Evolutionary conservation across 2,888 invertebrate species (phyloP).

Genomic region (Lapara coniferarum): DNA sequence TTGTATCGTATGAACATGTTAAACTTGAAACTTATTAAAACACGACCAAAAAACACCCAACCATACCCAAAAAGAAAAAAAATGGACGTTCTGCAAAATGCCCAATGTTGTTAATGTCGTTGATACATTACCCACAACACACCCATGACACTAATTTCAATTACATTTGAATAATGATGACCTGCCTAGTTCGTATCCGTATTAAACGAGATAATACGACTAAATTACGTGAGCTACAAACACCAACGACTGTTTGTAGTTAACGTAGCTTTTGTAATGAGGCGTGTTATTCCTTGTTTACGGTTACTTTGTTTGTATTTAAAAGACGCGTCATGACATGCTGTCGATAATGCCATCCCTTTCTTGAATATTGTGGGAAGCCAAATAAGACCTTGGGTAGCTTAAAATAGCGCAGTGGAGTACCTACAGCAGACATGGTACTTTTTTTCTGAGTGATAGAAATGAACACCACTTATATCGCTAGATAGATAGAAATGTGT

Average conservation of each 20-base stretch:
- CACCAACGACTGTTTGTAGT: background rate
- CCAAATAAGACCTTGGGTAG: background rate
- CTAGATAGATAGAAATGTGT: too few relatives aligned
- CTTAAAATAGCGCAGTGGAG: background rate
- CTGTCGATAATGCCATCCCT: background rate
- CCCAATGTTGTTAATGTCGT: background rate
- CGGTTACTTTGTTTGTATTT: background rate
- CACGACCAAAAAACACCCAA: too few relatives aligned
- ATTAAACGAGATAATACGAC: conserved; percentile 7
- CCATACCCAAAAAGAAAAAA: background rate
- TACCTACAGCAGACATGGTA: too few relatives aligned
- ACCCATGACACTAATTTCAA: conserved; percentile 31
- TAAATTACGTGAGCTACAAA: background rate
- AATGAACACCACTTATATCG: too few relatives aligned
- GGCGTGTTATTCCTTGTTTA: conserved; percentile 1
- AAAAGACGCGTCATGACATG: conserved; percentile 1
- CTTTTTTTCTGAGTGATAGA: too few relatives aligned
- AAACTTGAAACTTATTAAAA: too few relatives aligned
- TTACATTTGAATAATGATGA: conserved; percentile 32
- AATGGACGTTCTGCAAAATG: background rate
- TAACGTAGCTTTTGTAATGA: background rate
- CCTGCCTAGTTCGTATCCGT: conserved; percentile 26
- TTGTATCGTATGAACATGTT: too few relatives aligned
- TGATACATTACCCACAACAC: conserved; percentile 23
- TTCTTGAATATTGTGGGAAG: background rate